Percentiles rank a stretch among this genome's conserved stretches.
These are phyloP conservation scores for Erebia ligea DNA, from an alignment of 2,888 invertebrate species.

Conservation along the genomic window DNA sequence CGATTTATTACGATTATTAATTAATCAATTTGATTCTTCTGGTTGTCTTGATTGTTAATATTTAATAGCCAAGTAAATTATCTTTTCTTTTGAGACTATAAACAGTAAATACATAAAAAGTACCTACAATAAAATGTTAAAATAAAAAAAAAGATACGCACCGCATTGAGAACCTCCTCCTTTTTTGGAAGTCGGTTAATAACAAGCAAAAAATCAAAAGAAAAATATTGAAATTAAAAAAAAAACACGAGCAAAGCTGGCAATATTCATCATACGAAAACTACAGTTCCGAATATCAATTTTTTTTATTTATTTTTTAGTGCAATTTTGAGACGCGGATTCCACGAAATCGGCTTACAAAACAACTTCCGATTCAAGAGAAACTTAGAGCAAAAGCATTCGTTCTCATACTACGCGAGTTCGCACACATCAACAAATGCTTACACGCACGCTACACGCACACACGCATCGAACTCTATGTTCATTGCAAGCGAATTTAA, in stretches of 20 bases:
- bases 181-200: no score
- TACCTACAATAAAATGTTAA: no score
- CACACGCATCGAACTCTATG: conserved; percentile 25
- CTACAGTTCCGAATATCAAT: background rate
- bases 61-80: background rate
- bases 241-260: background rate
- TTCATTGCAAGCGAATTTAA: conserved; percentile 44
- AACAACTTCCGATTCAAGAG: conserved; percentile 5
- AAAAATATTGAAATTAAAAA: background rate
- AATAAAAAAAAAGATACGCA: no score
- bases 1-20: no score
- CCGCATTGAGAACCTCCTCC: no score
- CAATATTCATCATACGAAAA: background rate
- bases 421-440: conserved; percentile 6
- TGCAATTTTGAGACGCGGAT: conserved; percentile 4
- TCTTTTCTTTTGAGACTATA: background rate
- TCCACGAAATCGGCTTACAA: background rate
- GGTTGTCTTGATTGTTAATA: background rate
- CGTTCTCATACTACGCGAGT: conserved; percentile 4
- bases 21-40: no score
- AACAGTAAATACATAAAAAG: background rate
- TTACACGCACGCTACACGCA: conserved; percentile 2
- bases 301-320: conserved; percentile 3
- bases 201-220: background rate
- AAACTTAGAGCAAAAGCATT: conserved; percentile 4